Percentiles rank a stretch among this genome's conserved stretches.
phyloP scores from a whole-genome alignment of 2,888 invertebrate genomes.

The Spodoptera picta region DNA sequence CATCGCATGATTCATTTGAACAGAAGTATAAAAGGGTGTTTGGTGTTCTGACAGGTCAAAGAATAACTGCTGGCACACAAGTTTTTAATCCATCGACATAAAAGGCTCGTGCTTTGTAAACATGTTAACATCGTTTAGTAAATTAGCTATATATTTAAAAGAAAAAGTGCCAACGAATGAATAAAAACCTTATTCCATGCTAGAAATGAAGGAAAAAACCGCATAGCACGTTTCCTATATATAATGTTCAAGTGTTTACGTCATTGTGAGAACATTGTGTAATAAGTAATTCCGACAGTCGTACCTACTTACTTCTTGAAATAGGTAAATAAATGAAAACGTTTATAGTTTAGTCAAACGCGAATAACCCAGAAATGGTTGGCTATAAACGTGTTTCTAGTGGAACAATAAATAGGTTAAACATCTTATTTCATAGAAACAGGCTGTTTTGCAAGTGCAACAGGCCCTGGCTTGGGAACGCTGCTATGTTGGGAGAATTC shows the following conservation, averaged over 20 bases:
- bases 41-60: slow-evolving; percentile 23
- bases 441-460: slow-evolving; percentile 46
- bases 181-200: slow-evolving; percentile 23
- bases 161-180: slow-evolving; percentile 34
- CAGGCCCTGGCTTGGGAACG: slow-evolving; percentile 44
- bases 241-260: slow-evolving; percentile 44
- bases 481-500: slow-evolving; percentile 46
- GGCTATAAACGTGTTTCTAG: slow-evolving; percentile 24
- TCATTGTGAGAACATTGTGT: slow-evolving; percentile 50
- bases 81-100: slow-evolving; percentile 39
- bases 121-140: slow-evolving; percentile 40
- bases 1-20: slow-evolving; percentile 20
- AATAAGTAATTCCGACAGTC: slow-evolving; percentile 41
- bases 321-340: slow-evolving; percentile 36
- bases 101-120: slow-evolving; percentile 40
- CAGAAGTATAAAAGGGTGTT: slow-evolving; percentile 31
- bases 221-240: slow-evolving; percentile 42
- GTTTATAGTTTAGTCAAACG: slow-evolving; percentile 34
- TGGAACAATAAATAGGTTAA: slow-evolving; percentile 38
- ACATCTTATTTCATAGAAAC: slow-evolving; percentile 46
- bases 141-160: slow-evolving; percentile 33
- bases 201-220: slow-evolving; percentile 41
- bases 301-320: slow-evolving; percentile 33
- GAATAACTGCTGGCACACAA: slow-evolving; percentile 35
- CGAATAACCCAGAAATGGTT: slow-evolving; percentile 41